Evolutionary conservation across 2,113 vertebrate species (phyloP).

Genomic region (Mystacornis crossleyi): DNA sequence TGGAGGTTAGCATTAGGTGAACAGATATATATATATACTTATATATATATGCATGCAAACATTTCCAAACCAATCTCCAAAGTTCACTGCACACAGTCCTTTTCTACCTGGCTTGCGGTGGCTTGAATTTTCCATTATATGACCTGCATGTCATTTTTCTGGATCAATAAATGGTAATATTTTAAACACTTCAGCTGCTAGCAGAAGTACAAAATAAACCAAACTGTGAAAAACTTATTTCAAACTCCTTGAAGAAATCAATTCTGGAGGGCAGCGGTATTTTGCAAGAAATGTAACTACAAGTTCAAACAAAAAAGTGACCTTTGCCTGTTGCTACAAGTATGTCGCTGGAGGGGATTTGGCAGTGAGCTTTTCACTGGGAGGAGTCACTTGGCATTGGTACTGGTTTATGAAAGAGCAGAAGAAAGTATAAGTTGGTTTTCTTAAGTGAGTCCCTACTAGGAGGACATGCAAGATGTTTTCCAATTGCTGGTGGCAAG

Average conservation of each 20-base stretch:
- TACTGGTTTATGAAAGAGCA: conserved; percentile 29
- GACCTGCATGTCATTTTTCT: neutral
- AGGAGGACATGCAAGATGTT: neutral
- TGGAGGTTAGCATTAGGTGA: neutral
- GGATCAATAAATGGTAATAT: neutral
- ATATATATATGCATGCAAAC: neutral
- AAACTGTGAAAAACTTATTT: neutral
- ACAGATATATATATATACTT: neutral
- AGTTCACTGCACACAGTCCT: neutral
- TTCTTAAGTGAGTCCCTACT: neutral
- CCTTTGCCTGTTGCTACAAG: conserved; percentile 59
- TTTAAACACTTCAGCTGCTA: neutral
- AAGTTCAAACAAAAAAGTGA: conserved; percentile 57
- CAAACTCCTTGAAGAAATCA: neutral
- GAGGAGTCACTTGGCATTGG: conserved; percentile 47
- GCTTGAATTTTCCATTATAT: neutral
- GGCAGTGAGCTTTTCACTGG: conserved; percentile 11
- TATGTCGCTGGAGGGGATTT: conserved; percentile 17
- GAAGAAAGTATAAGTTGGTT: neutral
- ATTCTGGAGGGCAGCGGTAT: neutral
- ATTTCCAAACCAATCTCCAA: neutral
- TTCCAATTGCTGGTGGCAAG: neutral
- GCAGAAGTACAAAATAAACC: neutral
- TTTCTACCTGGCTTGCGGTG: neutral
- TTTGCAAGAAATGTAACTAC: conserved; percentile 22